Evolutionary conservation across 2,888 invertebrate genomes (phyloP).

Genomic region (Platyscelio sp.): DNA sequence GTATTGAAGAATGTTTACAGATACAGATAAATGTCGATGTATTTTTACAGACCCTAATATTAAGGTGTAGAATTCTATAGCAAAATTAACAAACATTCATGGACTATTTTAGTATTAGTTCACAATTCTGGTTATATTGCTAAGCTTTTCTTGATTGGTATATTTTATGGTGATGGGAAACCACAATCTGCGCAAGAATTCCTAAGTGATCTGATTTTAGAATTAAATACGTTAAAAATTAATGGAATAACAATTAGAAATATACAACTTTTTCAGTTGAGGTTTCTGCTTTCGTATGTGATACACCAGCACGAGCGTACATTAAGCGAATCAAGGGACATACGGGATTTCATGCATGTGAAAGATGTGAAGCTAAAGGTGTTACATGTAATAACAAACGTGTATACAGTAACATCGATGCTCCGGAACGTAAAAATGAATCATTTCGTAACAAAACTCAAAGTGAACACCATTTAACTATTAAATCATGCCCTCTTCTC

Average conservation of each 20-base stretch:
- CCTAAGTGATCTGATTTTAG: constrained; percentile 10
- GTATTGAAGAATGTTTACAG: too few relatives aligned
- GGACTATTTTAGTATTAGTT: constrained; percentile 41
- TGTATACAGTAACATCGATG: neutral
- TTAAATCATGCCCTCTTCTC: constrained; percentile 21
- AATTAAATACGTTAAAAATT: constrained; percentile 27
- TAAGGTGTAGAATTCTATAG: too few relatives aligned
- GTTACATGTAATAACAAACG: constrained; percentile 42
- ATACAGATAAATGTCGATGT: too few relatives aligned
- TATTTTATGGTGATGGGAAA: constrained; percentile 30
- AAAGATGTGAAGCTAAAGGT: constrained; percentile 42
- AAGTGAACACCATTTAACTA: constrained; percentile 33
- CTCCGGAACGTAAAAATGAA: constrained; percentile 6
- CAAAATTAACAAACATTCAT: too few relatives aligned
- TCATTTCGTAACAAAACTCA: constrained; percentile 35
- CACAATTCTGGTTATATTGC: constrained; percentile 7
- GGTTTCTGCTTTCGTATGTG: constrained; percentile 20
- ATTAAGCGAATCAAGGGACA: constrained; percentile 33
- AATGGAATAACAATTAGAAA: constrained; percentile 9
- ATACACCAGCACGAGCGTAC: constrained; percentile 39
- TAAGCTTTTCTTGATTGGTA: constrained; percentile 40
- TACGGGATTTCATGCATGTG: constrained; percentile 40
- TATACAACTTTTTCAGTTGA: constrained; percentile 13
- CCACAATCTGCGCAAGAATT: constrained; percentile 31
- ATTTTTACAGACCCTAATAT: too few relatives aligned